A percentile compares a stretch with the other conserved stretches of the same genome.
These are phyloP conservation scores for Lepas anatifera DNA, from an alignment of 2,888 invertebrate genomes.

Conservation along the genomic window DNA sequence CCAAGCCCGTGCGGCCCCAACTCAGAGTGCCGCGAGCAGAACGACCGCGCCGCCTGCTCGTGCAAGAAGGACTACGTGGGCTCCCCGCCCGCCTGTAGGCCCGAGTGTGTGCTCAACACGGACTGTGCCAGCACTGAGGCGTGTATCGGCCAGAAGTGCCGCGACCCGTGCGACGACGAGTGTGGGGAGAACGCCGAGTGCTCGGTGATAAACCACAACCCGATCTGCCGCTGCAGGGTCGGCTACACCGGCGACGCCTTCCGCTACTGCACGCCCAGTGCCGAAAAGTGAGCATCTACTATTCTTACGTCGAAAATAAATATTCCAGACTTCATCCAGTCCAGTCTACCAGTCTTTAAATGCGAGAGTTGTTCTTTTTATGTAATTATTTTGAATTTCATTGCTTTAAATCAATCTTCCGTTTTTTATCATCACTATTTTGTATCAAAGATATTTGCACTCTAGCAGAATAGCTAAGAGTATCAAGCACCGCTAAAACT, in stretches of 20 bases:
- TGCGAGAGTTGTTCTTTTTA: no score
- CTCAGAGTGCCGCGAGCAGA: conserved; percentile 26
- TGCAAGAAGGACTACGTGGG: conserved; percentile 39
- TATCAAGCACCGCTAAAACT: no score
- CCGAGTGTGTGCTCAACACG: conserved; percentile 62
- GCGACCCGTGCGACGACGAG: conserved; percentile 22
- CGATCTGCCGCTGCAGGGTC: conserved; percentile 23
- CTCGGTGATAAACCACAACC: conserved; percentile 53
- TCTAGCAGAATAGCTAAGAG: no score
- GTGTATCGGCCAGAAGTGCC: conserved; percentile 27
- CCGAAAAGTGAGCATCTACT: no score
- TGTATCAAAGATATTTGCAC: no score
- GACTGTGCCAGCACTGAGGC: conserved; percentile 50
- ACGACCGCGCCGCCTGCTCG: conserved; percentile 45
- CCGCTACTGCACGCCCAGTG: no score
- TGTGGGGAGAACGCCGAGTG: conserved; percentile 71
- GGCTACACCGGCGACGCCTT: conserved; percentile 19
- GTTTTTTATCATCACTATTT: no score
- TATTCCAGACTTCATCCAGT: no score
- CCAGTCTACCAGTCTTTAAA: no score
- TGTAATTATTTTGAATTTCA: no score
- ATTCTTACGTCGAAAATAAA: no score
- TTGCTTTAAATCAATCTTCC: no score
- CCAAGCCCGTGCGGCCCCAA: conserved; percentile 27
- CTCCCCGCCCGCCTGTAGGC: conserved; percentile 49